A percentile compares a stretch with the other conserved stretches of the same genome.
phyloP scores from a whole-genome alignment of 2,113 vertebrate genomes.

The Piaya cayana region DNA sequence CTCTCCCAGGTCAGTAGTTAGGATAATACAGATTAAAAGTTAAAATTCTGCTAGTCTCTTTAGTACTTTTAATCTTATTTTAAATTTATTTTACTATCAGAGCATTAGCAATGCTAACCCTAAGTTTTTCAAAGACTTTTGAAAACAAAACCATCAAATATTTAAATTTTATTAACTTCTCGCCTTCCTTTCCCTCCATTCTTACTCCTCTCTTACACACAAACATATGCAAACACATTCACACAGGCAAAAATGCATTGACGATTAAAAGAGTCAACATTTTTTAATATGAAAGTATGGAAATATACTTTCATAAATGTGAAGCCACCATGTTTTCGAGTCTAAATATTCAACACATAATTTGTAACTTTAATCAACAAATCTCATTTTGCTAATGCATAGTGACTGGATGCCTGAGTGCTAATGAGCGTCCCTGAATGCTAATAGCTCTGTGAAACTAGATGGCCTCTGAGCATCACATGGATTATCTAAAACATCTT shows the following conservation, averaged over 20 bases:
- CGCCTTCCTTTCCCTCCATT: neutral
- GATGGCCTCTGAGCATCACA: slow-evolving; percentile 40
- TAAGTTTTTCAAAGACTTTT: neutral
- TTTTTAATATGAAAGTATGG: neutral
- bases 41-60: neutral
- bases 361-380: slow-evolving; percentile 76
- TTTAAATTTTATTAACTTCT: slow-evolving; percentile 10
- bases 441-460: slow-evolving; percentile 53
- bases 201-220: neutral
- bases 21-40: neutral
- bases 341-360: slow-evolving; percentile 66
- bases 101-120: neutral
- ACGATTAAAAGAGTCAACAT: neutral
- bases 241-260: neutral
- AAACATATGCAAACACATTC: neutral
- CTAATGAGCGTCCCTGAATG: slow-evolving; percentile 70
- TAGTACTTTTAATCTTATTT: neutral
- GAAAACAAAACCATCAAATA: neutral
- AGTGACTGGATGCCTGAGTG: slow-evolving; percentile 59
- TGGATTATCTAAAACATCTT: slow-evolving; percentile 63
- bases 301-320: slow-evolving; percentile 8
- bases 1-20: neutral
- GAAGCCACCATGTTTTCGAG: slow-evolving; percentile 43
- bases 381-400: slow-evolving; percentile 72
- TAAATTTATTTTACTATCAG: neutral